Conservation (phyloP, 2,797 vertebrate species). For the Alectoris magna region DNA sequence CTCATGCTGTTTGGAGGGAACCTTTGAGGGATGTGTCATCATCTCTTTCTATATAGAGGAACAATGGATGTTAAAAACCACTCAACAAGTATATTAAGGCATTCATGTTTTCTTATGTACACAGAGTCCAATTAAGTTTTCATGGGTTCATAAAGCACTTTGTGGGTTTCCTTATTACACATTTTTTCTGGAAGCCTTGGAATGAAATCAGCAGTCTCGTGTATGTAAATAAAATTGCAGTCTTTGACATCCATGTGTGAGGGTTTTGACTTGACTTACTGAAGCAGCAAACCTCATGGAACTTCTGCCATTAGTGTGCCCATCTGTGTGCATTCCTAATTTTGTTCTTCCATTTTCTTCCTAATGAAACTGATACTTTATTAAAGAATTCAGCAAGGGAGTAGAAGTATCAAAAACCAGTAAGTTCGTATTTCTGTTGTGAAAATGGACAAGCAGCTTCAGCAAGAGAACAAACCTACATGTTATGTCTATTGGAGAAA, state of each 20-base stretch:
- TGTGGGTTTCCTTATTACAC: slow-evolving; percentile 12
- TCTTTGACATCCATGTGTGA: not conserved
- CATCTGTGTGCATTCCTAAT: not conserved
- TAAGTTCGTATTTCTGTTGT: not conserved
- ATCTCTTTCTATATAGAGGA: not conserved
- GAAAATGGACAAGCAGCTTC: not conserved
- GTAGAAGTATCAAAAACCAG: not conserved
- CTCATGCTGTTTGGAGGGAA: not conserved
- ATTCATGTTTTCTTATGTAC: not conserved
- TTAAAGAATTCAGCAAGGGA: not conserved
- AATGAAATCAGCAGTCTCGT: not conserved
- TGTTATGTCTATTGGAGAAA: not conserved
- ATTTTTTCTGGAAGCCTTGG: not conserved
- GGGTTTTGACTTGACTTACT: not conserved
- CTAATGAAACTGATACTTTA: not conserved
- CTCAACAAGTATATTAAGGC: not conserved
- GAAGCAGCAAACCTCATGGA: not conserved
- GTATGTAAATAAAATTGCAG: not conserved
- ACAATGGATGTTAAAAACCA: not conserved
- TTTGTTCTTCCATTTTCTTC: slow-evolving; percentile 9
- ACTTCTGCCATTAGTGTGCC: not conserved
- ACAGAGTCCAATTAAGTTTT: not conserved
- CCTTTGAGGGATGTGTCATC: not conserved
- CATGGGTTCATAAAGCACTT: not conserved
- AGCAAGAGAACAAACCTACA: not conserved